phyloP scores from a whole-genome alignment of 2,113 vertebrate species.

The Eclectus roratus region DNA sequence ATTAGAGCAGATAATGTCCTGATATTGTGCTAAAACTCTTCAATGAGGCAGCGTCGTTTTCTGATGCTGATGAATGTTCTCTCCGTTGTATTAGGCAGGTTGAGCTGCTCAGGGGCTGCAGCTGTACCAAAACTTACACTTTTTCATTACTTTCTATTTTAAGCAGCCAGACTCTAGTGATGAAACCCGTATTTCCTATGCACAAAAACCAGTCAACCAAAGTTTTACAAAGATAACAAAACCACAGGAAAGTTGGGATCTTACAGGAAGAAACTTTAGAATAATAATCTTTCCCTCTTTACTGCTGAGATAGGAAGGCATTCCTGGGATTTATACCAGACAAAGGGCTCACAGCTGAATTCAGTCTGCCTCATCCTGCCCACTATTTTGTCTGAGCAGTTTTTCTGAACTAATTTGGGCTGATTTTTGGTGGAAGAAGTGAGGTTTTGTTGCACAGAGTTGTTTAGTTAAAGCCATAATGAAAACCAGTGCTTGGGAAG shows the following conservation, averaged over 20 bases:
- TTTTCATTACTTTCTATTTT: not conserved
- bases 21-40: not conserved
- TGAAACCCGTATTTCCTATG: not conserved
- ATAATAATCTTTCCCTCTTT: not conserved
- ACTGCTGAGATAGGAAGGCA: not conserved
- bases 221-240: not conserved
- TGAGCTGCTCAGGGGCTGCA: not conserved
- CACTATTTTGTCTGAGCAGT: not conserved
- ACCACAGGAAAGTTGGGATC: not conserved
- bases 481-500: not conserved
- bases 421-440: not conserved
- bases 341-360: not conserved
- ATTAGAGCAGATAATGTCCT: not conserved
- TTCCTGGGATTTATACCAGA: not conserved
- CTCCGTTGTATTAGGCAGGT: not conserved
- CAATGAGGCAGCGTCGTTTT: fast-evolving
- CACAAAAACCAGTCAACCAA: fast-evolving
- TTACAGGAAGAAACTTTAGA: not conserved
- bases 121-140: not conserved
- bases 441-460: not conserved
- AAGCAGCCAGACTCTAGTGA: not conserved
- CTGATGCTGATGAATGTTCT: not conserved
- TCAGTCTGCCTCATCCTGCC: not conserved
- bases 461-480: not conserved
- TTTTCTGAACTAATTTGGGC: not conserved